phyloP scores from a whole-genome alignment of 2,113 vertebrate species.

The Andinoacara biseriatus region DNA sequence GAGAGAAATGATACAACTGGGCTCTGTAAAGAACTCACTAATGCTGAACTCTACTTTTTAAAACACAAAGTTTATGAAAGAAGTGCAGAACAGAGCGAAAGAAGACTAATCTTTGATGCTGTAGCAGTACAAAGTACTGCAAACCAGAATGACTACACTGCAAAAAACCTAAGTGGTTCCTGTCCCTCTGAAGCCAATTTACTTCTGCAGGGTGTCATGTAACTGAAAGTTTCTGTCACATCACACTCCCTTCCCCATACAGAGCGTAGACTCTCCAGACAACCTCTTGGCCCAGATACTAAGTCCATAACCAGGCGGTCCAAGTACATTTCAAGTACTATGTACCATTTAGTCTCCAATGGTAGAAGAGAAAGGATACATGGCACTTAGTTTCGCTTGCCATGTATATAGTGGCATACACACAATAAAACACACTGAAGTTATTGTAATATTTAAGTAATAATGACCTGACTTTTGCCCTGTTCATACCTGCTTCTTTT shows the following conservation, averaged over 20 bases:
- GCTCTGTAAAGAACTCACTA: background rate
- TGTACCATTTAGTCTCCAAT: constrained; percentile 10
- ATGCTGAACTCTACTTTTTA: constrained; percentile 9
- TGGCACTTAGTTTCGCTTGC: background rate
- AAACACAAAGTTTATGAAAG: background rate
- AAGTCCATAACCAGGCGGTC: constrained; percentile 62
- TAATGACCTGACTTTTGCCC: background rate
- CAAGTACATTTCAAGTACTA: constrained; percentile 63
- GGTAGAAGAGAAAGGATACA: background rate
- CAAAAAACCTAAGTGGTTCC: constrained; percentile 27
- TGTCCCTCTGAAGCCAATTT: constrained; percentile 61
- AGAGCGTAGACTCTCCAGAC: constrained; percentile 58
- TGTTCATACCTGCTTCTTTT: constrained; percentile 70
- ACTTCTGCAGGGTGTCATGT: constrained; percentile 50
- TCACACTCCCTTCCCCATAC: constrained; percentile 59
- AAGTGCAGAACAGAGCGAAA: constrained; percentile 41
- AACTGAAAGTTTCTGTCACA: constrained; percentile 36
- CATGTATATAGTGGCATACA: background rate
- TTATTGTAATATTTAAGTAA: background rate
- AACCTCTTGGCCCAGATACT: constrained; percentile 64
- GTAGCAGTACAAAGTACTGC: constrained; percentile 14
- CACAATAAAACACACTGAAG: background rate
- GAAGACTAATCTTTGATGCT: constrained; percentile 18
- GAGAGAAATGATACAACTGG: background rate
- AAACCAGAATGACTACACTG: constrained; percentile 38